Percentiles rank a stretch among this genome's conserved stretches.
phyloP scores from a whole-genome alignment of 2,797 vertebrate species.

The Malacoctenus gilli region DNA sequence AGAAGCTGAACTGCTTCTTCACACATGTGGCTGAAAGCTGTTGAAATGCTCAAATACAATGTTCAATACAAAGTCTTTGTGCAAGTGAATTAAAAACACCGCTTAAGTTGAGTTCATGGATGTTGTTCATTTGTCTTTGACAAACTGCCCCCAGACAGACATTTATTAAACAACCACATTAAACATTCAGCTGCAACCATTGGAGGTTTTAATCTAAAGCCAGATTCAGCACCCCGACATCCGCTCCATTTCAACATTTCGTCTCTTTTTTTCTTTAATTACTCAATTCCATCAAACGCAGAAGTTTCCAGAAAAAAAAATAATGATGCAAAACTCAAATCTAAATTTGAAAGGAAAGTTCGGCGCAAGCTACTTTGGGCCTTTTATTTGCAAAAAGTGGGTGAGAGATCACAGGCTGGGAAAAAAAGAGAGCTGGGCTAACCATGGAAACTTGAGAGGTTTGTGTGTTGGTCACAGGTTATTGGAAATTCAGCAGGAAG shows the following conservation, averaged over 20 bases:
- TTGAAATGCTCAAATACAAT: too few species aligned
- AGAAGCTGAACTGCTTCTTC: slow-evolving; percentile 25
- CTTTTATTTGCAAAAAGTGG: slow-evolving; percentile 42
- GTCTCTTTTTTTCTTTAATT: slow-evolving; percentile 33
- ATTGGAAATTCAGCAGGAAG: slow-evolving; percentile 69
- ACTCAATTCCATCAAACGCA: too few species aligned
- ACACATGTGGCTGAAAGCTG: slow-evolving; percentile 51
- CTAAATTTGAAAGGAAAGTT: slow-evolving; percentile 11
- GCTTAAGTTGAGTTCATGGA: slow-evolving; percentile 21
- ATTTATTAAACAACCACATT: slow-evolving; percentile 57
- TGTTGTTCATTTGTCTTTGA: slow-evolving; percentile 49
- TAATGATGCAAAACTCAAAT: too few species aligned
- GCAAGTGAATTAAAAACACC: slow-evolving; percentile 7
- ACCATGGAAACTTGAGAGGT: slow-evolving; percentile 60
- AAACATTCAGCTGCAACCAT: slow-evolving; percentile 34
- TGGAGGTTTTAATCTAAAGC: slow-evolving; percentile 35
- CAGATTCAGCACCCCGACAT: slow-evolving; percentile 30
- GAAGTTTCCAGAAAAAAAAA: too few species aligned
- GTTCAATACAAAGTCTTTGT: neutral
- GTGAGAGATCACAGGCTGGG: slow-evolving; percentile 24
- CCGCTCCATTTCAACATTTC: slow-evolving; percentile 22
- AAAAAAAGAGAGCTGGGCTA: slow-evolving; percentile 17
- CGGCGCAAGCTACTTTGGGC: slow-evolving; percentile 38
- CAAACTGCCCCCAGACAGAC: slow-evolving; percentile 45
- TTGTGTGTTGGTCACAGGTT: slow-evolving; percentile 54